phyloP scores from a whole-genome alignment of 2,113 vertebrate genomes.

The Cavia porcellus region DNA sequence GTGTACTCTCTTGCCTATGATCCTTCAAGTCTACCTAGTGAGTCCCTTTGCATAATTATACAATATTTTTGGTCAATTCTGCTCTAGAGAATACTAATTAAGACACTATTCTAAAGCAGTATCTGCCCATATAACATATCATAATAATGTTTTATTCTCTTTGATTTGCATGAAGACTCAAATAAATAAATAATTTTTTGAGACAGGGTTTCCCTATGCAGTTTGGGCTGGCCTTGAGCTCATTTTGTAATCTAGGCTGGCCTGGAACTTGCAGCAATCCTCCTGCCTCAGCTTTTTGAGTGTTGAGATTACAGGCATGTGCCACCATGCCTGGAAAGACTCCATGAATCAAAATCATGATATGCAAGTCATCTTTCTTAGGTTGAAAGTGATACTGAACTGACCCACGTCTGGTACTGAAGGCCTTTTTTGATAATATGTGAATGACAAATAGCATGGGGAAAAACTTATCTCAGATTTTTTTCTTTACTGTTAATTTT shows the following conservation, averaged over 20 bases:
- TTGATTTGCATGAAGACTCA: slow-evolving; percentile 62
- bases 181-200: too few relatives aligned
- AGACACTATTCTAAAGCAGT: slow-evolving; percentile 30
- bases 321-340: not conserved
- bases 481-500: not conserved
- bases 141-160: slow-evolving; percentile 35
- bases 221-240: too few relatives aligned
- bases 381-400: slow-evolving; percentile 43
- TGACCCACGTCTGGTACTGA: slow-evolving; percentile 35
- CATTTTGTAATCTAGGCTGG: too few relatives aligned
- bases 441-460: slow-evolving; percentile 45
- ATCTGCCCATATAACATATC: not conserved
- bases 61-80: not conserved
- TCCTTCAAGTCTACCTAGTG: not conserved
- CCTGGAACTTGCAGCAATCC: too few relatives aligned
- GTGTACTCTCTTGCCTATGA: not conserved
- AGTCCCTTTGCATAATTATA: not conserved
- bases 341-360: slow-evolving; percentile 58
- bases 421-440: slow-evolving; percentile 34
- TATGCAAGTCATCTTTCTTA: slow-evolving; percentile 41
- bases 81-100: not conserved
- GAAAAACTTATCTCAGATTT: slow-evolving; percentile 16
- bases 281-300: too few relatives aligned
- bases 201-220: too few relatives aligned
- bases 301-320: too few relatives aligned